Percentiles rank a stretch among this genome's conserved stretches.
Conservation (phyloP, 1,140 invertebrate species). For the Orchestia grillus region DNA sequence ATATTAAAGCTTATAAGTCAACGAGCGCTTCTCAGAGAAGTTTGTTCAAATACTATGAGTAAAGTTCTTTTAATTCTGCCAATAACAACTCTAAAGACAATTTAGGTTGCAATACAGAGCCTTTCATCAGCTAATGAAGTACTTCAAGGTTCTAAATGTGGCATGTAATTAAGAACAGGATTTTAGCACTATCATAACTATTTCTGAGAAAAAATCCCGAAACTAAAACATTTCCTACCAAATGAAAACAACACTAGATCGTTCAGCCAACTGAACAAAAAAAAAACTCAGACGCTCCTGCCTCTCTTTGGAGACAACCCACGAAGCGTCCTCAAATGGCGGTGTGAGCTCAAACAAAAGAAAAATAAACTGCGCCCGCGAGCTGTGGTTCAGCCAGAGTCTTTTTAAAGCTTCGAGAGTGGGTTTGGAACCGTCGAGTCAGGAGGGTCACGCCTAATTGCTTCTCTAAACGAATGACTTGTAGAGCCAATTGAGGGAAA, state of each 20-base stretch:
- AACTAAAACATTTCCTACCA: no score
- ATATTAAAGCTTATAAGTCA: no score
- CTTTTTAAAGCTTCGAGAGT: background rate
- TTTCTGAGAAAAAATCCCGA: no score
- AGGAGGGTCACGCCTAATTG: slow-evolving; percentile 27
- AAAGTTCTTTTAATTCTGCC: no score
- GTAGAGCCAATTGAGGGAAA: slow-evolving; percentile 23
- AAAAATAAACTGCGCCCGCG: background rate
- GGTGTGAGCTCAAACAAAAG: background rate
- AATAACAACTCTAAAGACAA: no score
- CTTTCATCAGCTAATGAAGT: no score
- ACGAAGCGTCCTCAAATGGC: background rate
- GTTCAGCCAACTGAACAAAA: background rate
- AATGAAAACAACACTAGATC: background rate
- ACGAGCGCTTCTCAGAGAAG: no score
- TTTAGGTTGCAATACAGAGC: no score
- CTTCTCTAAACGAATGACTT: slow-evolving; percentile 21
- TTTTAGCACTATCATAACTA: no score
- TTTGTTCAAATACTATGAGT: no score
- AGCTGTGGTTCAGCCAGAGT: background rate
- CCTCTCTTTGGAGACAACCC: background rate
- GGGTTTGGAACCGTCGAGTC: background rate
- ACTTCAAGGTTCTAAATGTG: no score
- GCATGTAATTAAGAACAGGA: no score
- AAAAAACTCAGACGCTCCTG: background rate